These are phyloP conservation scores for Eretmocerus hayati DNA, from an alignment of 2,888 invertebrate genomes.

Conservation along the genomic window DNA sequence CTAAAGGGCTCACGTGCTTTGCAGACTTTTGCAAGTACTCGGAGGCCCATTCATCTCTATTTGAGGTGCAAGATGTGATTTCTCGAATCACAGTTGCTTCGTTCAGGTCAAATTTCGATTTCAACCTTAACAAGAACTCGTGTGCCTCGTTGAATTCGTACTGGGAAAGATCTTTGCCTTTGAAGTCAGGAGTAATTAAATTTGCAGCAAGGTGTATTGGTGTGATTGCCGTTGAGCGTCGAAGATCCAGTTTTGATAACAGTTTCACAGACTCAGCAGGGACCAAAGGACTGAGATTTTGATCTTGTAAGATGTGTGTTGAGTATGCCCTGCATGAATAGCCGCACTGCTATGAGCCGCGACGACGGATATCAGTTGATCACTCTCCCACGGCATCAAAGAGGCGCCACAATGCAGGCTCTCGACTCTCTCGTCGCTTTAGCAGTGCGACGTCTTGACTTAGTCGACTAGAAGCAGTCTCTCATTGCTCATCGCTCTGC, in stretches of 20 bases:
- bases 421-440: too few relatives aligned
- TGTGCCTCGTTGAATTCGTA: neutral
- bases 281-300: neutral
- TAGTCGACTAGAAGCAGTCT: too few relatives aligned
- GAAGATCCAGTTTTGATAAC: neutral
- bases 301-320: conserved; percentile 8
- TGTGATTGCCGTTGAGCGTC: neutral
- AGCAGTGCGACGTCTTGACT: too few relatives aligned
- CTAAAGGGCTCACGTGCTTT: neutral
- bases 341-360: too few relatives aligned
- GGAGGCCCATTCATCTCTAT: neutral
- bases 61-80: neutral
- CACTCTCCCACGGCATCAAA: too few relatives aligned
- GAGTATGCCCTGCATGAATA: too few relatives aligned
- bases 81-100: neutral
- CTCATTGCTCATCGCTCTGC: too few relatives aligned
- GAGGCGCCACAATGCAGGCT: too few relatives aligned
- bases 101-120: neutral
- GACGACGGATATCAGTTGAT: too few relatives aligned
- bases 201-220: neutral
- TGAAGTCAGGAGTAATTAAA: neutral
- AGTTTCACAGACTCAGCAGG: neutral
- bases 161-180: neutral
- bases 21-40: neutral
- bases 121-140: neutral